phyloP scores from a whole-genome alignment of 2,888 invertebrate genomes.

The Drosophila macrospina region DNA sequence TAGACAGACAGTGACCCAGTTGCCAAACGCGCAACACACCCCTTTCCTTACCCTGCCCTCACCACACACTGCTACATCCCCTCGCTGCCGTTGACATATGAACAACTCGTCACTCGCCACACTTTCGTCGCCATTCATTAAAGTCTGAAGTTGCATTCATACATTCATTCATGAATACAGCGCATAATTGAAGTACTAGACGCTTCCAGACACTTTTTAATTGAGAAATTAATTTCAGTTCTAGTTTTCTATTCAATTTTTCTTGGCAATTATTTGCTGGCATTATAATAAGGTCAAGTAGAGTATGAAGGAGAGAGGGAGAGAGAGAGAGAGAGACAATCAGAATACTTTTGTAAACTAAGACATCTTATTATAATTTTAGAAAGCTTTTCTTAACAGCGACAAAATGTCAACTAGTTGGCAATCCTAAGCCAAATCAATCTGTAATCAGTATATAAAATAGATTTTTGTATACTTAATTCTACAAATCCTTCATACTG shows the following conservation, averaged over 20 bases:
- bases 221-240: constrained; percentile 63
- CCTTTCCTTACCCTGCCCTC: background rate
- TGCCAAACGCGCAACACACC: constrained; percentile 33
- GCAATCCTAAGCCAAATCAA: too few relatives aligned
- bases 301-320: too few relatives aligned
- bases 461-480: too few relatives aligned
- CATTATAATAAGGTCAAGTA: too few relatives aligned
- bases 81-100: constrained; percentile 25
- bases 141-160: constrained; percentile 24
- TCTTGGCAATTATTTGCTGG: too few relatives aligned
- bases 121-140: constrained; percentile 51
- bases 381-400: too few relatives aligned
- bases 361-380: too few relatives aligned
- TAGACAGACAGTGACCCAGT: constrained; percentile 70
- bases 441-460: too few relatives aligned
- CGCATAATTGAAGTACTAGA: constrained; percentile 71
- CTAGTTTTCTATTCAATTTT: background rate
- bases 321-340: too few relatives aligned
- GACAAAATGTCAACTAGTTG: too few relatives aligned
- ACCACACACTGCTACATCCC: background rate
- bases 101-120: constrained; percentile 14
- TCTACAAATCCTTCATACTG: too few relatives aligned
- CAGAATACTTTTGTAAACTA: too few relatives aligned
- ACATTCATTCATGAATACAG: constrained; percentile 61
- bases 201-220: constrained; percentile 66